Evolutionary conservation across 1,140 invertebrate species (phyloP), one percentile per base, ranked within the genome.

Genomic region (Trichomalopsis sarcophagae): DNA sequence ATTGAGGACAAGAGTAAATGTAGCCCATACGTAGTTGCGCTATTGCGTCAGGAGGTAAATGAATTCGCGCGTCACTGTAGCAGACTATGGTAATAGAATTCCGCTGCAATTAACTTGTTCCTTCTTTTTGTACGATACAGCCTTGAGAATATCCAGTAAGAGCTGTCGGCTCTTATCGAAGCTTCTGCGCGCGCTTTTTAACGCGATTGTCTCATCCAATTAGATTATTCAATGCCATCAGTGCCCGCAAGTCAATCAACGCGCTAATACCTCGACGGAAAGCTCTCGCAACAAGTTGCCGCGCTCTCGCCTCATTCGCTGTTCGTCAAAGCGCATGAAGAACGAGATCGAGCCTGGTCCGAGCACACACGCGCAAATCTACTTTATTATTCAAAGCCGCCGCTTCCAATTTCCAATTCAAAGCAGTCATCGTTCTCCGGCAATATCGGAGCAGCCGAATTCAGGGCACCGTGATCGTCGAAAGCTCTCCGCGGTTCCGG

Each of bases 351-450:
- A 55, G 17, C 14, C 14, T 55, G 13, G 17, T 5, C 17, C 50
- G 1, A 55, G 17, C 50, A 55, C 17, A 62, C 17, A 2, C 33
- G 2, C n/a, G 11, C 62, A 44, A 21, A 62, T 62, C 55, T 0
- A 6, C 17, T n/a, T 13, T 30, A 40, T 9, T 23, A 62, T 68
- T 68, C 55, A 23, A 68, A 80, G 55, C 55, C 55, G 40, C 40
- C 68, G 0, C 62, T 40, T 23, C 36, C 69, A 40, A 80, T 80
- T 40, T 40, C 33, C 78, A 80, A 80, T 66, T 69, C 62, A 80
- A 80, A 80, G 33, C 11, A 36, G 55, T 80, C 3, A 62, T 62
- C 55, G 21, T n/a, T 68, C 1, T 7, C 5, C 21, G 30, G 30
- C 27, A 6, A 78, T 55, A 62, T 78, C 11, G 14, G 30, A 78